Evolutionary conservation across 2,797 vertebrate species (phyloP).

Genomic region (Premnoplex brunnescens): DNA sequence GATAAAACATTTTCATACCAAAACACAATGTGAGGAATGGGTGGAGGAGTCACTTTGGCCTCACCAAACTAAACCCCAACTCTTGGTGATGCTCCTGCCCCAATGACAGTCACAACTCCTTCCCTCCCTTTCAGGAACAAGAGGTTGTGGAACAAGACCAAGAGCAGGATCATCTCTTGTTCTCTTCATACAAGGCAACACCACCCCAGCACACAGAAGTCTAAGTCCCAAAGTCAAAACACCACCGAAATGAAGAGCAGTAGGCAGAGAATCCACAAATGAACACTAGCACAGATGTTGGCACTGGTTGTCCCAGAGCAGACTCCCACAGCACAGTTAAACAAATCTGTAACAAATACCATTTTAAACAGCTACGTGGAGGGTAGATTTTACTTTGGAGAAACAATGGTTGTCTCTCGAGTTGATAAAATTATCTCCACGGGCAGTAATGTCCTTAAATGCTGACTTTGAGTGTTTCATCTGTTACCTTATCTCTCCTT

Average conservation of each 20-base stretch:
- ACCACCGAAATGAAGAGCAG: neutral
- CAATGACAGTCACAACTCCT: neutral
- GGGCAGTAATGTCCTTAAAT: slow-evolving; percentile 44
- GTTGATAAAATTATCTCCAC: slow-evolving; percentile 47
- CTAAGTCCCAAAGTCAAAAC: neutral
- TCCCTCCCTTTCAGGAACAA: neutral
- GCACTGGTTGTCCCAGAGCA: neutral
- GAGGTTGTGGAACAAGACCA: neutral
- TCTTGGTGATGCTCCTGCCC: neutral
- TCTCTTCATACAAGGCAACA: neutral
- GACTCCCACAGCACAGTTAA: neutral
- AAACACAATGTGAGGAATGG: neutral
- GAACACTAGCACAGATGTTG: neutral
- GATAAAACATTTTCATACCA: neutral
- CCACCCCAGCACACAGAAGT: neutral
- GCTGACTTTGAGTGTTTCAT: slow-evolving; percentile 32
- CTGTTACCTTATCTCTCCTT: slow-evolving; percentile 41
- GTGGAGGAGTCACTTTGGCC: neutral
- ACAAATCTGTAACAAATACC: neutral
- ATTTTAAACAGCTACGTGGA: neutral
- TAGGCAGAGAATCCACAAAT: neutral
- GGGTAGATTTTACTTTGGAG: neutral
- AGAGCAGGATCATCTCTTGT: neutral
- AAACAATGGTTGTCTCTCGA: neutral
- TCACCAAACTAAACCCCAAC: neutral